These are phyloP conservation scores for Contarinia nasturtii DNA, from an alignment of 1,140 invertebrate species.

Conservation along the genomic window DNA sequence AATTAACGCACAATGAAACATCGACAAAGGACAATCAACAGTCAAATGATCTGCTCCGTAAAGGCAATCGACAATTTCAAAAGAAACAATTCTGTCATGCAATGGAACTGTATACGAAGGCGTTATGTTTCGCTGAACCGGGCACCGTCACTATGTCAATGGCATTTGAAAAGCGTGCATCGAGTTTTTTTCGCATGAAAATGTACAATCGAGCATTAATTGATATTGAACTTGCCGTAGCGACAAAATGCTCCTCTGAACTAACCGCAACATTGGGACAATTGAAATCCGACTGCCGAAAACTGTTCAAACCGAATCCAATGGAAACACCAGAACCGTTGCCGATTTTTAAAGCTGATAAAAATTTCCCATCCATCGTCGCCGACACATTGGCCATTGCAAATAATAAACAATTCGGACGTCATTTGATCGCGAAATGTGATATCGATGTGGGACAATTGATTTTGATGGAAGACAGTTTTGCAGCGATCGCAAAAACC, in stretches of 20 bases:
- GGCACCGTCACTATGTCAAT: slow-evolving; percentile 13
- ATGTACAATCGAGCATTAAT: slow-evolving; percentile 19
- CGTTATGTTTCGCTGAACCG: slow-evolving; percentile 10
- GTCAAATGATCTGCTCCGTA: background rate
- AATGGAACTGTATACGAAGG: slow-evolving; percentile 9
- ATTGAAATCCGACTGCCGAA: background rate
- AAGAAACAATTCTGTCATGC: background rate
- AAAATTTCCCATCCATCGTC: background rate
- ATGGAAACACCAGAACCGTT: background rate
- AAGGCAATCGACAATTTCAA: background rate
- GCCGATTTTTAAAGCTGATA: background rate
- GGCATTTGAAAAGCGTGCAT: slow-evolving; percentile 25
- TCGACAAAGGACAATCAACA: background rate
- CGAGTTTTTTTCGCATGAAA: slow-evolving; percentile 19
- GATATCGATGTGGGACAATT: background rate
- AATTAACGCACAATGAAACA: no score
- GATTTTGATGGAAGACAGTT: background rate
- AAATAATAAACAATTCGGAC: background rate
- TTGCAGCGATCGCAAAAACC: background rate
- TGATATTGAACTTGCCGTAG: slow-evolving; percentile 19
- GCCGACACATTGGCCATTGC: background rate
- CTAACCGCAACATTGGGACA: slow-evolving; percentile 7
- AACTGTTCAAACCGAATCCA: background rate
- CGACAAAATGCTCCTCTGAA: slow-evolving; percentile 11
- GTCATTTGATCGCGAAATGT: background rate